These are phyloP conservation scores for Coenonympha glycerion DNA, from an alignment of 2,888 invertebrate species.

Conservation along the genomic window DNA sequence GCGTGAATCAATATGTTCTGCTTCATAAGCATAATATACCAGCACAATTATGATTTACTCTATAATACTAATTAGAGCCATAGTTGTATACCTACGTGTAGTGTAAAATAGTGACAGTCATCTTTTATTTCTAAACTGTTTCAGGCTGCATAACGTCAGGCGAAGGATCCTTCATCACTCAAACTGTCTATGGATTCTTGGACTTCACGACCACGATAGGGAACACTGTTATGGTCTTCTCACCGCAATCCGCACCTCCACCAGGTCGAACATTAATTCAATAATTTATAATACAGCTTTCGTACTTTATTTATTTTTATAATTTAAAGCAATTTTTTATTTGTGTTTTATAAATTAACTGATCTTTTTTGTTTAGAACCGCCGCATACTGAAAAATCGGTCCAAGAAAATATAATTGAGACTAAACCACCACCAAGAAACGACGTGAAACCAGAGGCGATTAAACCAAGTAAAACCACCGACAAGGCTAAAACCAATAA, in stretches of 20 bases:
- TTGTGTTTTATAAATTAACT: slow-evolving; percentile 13
- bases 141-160: slow-evolving; percentile 34
- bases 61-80: too few species aligned
- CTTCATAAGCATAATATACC: too few species aligned
- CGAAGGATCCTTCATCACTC: slow-evolving; percentile 78
- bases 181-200: slow-evolving; percentile 94
- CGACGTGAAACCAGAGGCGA: slow-evolving; percentile 59
- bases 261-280: slow-evolving; percentile 69
- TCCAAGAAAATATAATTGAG: slow-evolving; percentile 67
- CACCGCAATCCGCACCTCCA: slow-evolving; percentile 87
- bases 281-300: too few species aligned
- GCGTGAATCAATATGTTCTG: too few species aligned
- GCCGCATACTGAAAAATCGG: slow-evolving; percentile 61
- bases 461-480: slow-evolving; percentile 64
- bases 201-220: slow-evolving; percentile 96
- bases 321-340: not conserved
- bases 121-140: slow-evolving; percentile 17
- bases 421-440: slow-evolving; percentile 62
- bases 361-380: slow-evolving; percentile 50
- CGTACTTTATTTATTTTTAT: not conserved
- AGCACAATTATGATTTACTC: too few species aligned
- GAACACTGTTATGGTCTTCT: slow-evolving; percentile 95
- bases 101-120: not conserved
- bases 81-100: too few species aligned
- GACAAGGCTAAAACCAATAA: slow-evolving; percentile 61